Evolutionary conservation across 1,140 invertebrate species (phyloP), one percentile per base, ranked within the genome.

Genomic region (Brachionus rotundiformis): DNA sequence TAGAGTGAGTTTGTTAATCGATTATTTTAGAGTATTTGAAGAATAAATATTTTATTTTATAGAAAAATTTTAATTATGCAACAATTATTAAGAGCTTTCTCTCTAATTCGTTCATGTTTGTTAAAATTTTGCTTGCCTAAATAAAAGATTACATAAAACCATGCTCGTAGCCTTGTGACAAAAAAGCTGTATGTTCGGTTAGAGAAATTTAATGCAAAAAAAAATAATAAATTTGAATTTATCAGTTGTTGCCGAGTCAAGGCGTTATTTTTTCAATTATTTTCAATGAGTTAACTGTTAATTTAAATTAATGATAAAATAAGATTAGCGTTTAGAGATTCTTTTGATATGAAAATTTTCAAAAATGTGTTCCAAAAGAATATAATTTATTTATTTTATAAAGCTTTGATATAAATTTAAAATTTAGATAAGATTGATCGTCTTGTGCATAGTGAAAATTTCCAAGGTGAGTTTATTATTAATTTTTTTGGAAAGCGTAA

Each of bases 41-140:
- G 47, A 23, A 54, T 19, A 54, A 54, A 54, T 54, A 54, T 54
- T 54, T 54, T 19, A 19, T 54, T 54, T 54, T 54, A 54, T 19
- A 54, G n/a, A n/a, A n/a, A 23, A 54, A 19, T 54, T 54, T 54
- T 54, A 19, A 54, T 54, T 54, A 54, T 54, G 47, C 47, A 54
- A 54, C 47, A 54, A 54, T 54, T 19, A 54, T 54, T 54, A 54
- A 19, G 47, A 54, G 47, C 47, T 54, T 54, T 16, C 47, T 23
- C 19, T 25, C 47, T 19, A 19, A 19, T 54, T 16, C 19, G 19
- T 54, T 54, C 47, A 54, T 54, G 47, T 16, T 54, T 54, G n/a
- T 19, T 54, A 41, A 41, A 41, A 1, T 19, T 54, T 54, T 54
- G 16, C 8, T 19, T 19, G 23, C 7, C n/a, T 19, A 49, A 19